Evolutionary conservation across 2,113 vertebrate genomes (phyloP), one percentile per base, ranked within the genome.

Genomic region (Aldabrachelys gigantea): DNA sequence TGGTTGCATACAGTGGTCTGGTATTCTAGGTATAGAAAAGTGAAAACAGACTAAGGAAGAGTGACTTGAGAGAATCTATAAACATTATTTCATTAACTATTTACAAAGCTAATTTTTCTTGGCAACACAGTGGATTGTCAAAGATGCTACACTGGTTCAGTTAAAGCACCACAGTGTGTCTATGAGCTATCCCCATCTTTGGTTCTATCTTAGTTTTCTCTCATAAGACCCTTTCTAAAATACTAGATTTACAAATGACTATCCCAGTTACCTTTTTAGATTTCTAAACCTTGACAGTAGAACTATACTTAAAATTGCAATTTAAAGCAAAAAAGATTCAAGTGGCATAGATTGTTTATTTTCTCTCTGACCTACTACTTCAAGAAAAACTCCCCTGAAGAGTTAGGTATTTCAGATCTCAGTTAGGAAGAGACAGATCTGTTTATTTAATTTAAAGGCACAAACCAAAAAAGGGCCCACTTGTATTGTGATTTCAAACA

Each of bases 21-120:
- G 52, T 8, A 27, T 54, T 5, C 2, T 87, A 91, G 10, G 31
- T 82, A 4, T 8, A 41, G 56, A 62, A 95, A 90, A 21, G 49
- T 27, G 89, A 85, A 12, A 82, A 13, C 7, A 91, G 87, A 91
- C 24, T 31, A 81, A 53, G 65, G 53, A 90, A 25, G 24, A 41
- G n/a, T 82, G 78, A 82, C 52, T 95, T 88, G 59, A 91, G 25
- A 14, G 91, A 79, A 80, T 86, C 88, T 21, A 50, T 50, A 82
- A 92, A 95, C 89, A 87, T 53, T 47, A 79, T 88, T 95, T 92
- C 80, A 57, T 92, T 88, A 41, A 84, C 94, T 95, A 92, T 54
- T 83, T 83, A 35, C 72, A 75, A 89, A 94, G 53, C 38, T 85
- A 59, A 62, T 93, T 94, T 76, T 92, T 91, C 87, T 84, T 96